Conservation (phyloP, 2,113 vertebrate genomes). For the Clarias magur region DNA sequence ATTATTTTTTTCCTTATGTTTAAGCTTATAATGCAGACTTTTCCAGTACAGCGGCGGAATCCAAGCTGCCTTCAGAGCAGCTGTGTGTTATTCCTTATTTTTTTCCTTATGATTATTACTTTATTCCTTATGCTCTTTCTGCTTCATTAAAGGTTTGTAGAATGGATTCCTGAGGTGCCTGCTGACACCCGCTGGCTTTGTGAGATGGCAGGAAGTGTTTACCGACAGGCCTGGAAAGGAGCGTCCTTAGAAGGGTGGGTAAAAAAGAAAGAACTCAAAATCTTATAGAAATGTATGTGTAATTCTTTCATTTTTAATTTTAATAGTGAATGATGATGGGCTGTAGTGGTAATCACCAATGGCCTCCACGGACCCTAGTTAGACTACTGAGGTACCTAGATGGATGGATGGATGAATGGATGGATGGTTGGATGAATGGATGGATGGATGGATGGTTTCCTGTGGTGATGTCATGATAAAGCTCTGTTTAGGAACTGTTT, state of each 20-base stretch:
- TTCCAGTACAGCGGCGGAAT: too few relatives aligned
- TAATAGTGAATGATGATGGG: background rate
- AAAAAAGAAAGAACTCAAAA: background rate
- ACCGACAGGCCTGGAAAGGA: constrained; percentile 70
- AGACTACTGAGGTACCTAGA: too few relatives aligned
- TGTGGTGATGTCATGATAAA: background rate
- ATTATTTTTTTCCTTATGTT: background rate
- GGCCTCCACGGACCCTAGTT: too few relatives aligned
- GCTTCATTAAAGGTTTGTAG: constrained; percentile 73
- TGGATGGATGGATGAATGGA: too few relatives aligned
- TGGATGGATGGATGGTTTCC: background rate
- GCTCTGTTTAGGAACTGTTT: background rate
- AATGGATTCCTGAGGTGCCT: constrained; percentile 87
- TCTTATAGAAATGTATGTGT: background rate
- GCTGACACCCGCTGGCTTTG: constrained; percentile 81
- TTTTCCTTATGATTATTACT: too few relatives aligned
- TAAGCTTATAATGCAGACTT: too few relatives aligned
- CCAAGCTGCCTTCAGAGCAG: too few relatives aligned
- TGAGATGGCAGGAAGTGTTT: constrained; percentile 73
- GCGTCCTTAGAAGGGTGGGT: background rate
- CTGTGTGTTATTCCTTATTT: too few relatives aligned
- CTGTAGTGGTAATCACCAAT: background rate
- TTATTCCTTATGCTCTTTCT: background rate
- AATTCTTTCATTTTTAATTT: background rate
- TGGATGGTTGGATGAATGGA: background rate